Percentiles rank a stretch among this genome's conserved stretches.
Evolutionary conservation across 1,140 invertebrate species (phyloP).

Genomic region (Antheraea mylitta): DNA sequence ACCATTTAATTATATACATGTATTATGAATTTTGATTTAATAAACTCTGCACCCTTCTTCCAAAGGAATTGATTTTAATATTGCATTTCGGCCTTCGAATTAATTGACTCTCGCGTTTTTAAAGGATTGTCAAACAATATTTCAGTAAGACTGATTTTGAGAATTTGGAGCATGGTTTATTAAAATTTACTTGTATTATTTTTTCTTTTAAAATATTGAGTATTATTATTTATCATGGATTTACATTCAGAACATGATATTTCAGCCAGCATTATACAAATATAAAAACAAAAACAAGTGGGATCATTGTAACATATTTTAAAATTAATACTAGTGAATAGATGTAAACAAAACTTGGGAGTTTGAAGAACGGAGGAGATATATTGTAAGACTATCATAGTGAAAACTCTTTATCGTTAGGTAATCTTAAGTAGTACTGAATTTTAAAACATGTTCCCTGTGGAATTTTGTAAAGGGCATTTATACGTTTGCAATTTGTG

Average conservation of each 20-base stretch:
- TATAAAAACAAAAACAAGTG: conserved; percentile 66
- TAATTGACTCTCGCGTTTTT: conserved; percentile 22
- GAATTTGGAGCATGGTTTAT: conserved; percentile 23
- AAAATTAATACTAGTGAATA: conserved; percentile 72
- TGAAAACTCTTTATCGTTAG: conserved; percentile 65
- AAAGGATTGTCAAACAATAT: conserved; percentile 18
- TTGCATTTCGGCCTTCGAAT: conserved; percentile 40
- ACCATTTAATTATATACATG: conserved; percentile 18
- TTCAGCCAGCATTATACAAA: conserved; percentile 48
- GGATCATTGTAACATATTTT: conserved; percentile 77
- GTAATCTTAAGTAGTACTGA: conserved; percentile 59
- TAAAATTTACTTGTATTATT: not conserved
- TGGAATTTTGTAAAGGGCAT: conserved; percentile 62
- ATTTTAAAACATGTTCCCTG: conserved; percentile 49
- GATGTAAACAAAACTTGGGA: conserved; percentile 57
- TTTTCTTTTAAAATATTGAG: not conserved
- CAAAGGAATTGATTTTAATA: conserved; percentile 51
- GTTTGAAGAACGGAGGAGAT: conserved; percentile 58
- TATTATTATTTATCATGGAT: conserved; percentile 5
- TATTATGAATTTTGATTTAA: conserved; percentile 12
- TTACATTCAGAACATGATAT: conserved; percentile 24
- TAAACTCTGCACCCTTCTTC: conserved; percentile 30
- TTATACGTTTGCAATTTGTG: conserved; percentile 63
- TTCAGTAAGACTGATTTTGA: conserved; percentile 63
- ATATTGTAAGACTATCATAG: conserved; percentile 60